These are phyloP conservation scores for Platerodrilus igneus DNA, from an alignment of 2,888 invertebrate species.

Conservation along the genomic window DNA sequence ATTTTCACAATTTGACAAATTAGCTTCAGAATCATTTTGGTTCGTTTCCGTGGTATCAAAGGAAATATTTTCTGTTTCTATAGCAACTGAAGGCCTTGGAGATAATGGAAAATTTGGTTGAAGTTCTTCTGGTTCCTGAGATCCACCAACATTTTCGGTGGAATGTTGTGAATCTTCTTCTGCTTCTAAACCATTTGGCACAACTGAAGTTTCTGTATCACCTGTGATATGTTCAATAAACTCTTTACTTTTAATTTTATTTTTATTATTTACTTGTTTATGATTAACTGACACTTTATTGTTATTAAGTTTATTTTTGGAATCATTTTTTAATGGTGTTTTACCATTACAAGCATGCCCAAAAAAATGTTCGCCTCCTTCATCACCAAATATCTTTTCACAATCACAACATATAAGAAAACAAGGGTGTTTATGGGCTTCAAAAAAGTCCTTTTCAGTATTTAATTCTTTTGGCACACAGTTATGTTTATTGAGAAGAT, in stretches of 20 bases:
- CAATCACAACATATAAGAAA: conserved; percentile 78
- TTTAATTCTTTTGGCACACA: conserved; percentile 66
- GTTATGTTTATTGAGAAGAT: conserved; percentile 73
- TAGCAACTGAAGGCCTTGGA: background rate
- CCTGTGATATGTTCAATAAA: conserved; percentile 38
- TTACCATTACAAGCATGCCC: conserved; percentile 60
- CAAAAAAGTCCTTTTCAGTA: conserved; percentile 62
- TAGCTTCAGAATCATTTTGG: conserved; percentile 6
- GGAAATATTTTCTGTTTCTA: background rate
- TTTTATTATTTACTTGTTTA: conserved; percentile 15
- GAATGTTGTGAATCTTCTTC: background rate
- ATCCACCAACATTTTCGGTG: background rate
- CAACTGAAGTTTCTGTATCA: conserved; percentile 25
- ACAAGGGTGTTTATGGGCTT: conserved; percentile 61
- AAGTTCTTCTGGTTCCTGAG: too few species aligned
- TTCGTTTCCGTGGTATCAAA: conserved; percentile 8
- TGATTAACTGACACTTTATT: conserved; percentile 10
- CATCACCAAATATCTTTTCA: conserved; percentile 73
- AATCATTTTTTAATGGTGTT: conserved; percentile 15
- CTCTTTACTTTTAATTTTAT: conserved; percentile 12
- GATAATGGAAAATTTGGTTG: background rate
- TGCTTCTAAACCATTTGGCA: background rate
- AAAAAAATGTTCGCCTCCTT: conserved; percentile 69
- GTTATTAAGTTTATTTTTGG: conserved; percentile 9
- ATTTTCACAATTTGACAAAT: too few species aligned